Conservation (phyloP, 2,888 invertebrate genomes). For the Thecocarcelia acutangulata region DNA sequence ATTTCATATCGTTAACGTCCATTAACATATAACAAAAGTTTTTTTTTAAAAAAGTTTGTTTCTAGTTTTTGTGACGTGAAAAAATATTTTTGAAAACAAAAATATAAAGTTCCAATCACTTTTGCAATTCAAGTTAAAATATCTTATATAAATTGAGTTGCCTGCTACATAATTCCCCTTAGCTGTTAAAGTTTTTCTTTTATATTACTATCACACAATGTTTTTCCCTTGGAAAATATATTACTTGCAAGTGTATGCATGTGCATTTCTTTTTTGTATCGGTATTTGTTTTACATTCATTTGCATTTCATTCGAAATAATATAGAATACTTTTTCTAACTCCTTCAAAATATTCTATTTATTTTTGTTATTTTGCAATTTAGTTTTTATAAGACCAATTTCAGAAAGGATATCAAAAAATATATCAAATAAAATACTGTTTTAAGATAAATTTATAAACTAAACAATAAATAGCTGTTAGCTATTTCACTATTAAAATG, state of each 20-base stretch:
- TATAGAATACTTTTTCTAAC: not conserved
- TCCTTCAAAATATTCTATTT: conserved; percentile 1
- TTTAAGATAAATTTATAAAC: conserved; percentile 2
- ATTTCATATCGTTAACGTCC: no score
- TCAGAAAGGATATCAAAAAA: conserved; percentile 1
- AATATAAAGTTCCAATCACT: not conserved
- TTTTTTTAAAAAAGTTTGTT: no score
- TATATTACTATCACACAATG: not conserved
- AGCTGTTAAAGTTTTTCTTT: not conserved
- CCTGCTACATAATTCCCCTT: not conserved
- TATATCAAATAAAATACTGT: not conserved
- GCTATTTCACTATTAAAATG: no score
- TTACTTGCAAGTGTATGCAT: conserved; percentile 12
- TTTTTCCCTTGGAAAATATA: conserved; percentile 11
- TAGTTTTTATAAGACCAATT: conserved; percentile 24
- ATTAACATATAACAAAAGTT: no score
- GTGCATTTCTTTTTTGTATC: not conserved
- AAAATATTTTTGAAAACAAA: conserved; percentile 14
- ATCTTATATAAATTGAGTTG: not conserved
- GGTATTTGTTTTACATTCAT: conserved; percentile 46
- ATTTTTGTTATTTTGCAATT: conserved; percentile 32
- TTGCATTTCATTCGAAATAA: conserved; percentile 41
- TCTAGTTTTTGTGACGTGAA: conserved; percentile 17
- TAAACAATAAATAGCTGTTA: conserved; percentile 4
- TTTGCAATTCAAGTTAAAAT: not conserved